Percentiles rank a stretch among this genome's conserved stretches.
Evolutionary conservation across 2,113 vertebrate species (phyloP).

Genomic region (Elaphurus davidianus): DNA sequence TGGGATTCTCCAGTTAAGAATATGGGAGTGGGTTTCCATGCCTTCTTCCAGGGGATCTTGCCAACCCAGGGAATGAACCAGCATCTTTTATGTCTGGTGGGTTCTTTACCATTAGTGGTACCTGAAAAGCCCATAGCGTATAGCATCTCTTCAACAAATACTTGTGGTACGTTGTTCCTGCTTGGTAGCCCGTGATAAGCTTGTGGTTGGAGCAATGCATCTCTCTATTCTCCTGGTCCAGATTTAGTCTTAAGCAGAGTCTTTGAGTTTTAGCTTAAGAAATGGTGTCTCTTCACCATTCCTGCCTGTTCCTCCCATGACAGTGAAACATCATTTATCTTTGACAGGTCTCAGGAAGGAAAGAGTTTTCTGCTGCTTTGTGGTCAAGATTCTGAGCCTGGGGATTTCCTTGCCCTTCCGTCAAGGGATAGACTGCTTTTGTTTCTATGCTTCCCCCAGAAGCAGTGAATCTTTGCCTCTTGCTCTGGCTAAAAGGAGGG

Average conservation of each 20-base stretch:
- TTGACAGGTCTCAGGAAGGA: not conserved
- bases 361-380: not conserved
- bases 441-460: not conserved
- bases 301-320: not conserved
- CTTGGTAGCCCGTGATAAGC: not conserved
- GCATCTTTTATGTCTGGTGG: not conserved
- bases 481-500: not conserved
- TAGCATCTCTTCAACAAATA: not conserved
- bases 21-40: not conserved
- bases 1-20: not conserved
- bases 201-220: not conserved
- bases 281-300: not conserved
- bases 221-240: not conserved
- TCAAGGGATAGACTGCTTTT: not conserved
- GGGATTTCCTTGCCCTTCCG: not conserved
- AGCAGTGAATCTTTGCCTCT: not conserved
- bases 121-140: not conserved
- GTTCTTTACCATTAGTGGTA: not conserved
- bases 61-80: not conserved
- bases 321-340: not conserved
- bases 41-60: not conserved
- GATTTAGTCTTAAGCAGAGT: not conserved
- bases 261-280: not conserved
- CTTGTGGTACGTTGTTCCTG: not conserved
- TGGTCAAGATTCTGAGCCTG: not conserved